phyloP scores from a whole-genome alignment of 2,888 invertebrate species.

The Ferrisia virgata region DNA sequence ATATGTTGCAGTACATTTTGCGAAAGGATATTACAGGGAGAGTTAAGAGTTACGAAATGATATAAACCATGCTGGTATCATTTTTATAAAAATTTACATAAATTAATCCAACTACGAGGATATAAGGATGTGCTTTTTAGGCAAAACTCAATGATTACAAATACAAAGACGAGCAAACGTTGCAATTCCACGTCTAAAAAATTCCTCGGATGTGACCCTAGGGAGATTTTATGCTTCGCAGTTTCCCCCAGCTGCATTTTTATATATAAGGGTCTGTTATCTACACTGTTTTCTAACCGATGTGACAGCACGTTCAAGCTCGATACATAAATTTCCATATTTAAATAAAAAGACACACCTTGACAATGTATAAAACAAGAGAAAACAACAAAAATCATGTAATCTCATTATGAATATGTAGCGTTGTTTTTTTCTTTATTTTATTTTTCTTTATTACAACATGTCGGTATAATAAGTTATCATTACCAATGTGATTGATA shows the following conservation, averaged over 20 bases:
- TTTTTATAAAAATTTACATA: slow-evolving; percentile 17
- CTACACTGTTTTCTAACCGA: background rate
- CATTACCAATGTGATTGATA: background rate
- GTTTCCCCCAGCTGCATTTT: slow-evolving; percentile 1
- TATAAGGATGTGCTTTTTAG: background rate
- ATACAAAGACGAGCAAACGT: background rate
- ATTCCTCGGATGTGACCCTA: background rate
- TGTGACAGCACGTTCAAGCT: slow-evolving; percentile 16
- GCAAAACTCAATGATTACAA: slow-evolving; percentile 23
- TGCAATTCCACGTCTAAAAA: slow-evolving; percentile 13
- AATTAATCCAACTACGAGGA: background rate
- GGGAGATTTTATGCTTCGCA: background rate
- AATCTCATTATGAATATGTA: background rate
- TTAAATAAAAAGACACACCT: background rate
- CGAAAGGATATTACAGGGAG: background rate
- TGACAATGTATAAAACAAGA: background rate
- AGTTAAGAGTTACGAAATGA: background rate
- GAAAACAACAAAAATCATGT: background rate
- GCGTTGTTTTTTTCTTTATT: background rate
- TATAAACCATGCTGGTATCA: background rate
- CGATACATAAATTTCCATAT: slow-evolving; percentile 9
- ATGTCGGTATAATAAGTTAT: background rate
- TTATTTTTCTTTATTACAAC: too few relatives aligned
- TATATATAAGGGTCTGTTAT: slow-evolving; percentile 11
- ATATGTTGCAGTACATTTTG: too few relatives aligned